phyloP scores from a whole-genome alignment of 1,140 invertebrate genomes.

The Calephelis virginiensis region DNA sequence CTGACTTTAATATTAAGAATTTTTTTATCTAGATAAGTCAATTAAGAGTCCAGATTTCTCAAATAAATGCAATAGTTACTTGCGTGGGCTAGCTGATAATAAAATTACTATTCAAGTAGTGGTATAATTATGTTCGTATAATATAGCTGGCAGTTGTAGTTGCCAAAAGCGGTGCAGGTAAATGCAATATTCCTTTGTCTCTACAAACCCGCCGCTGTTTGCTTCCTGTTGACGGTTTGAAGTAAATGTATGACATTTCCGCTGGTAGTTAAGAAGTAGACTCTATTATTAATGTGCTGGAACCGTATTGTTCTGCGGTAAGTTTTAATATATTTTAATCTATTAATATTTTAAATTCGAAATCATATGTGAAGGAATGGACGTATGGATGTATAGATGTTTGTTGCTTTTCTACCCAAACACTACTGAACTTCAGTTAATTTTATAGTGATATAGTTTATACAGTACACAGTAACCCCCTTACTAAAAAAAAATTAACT shows the following conservation, averaged over 20 bases:
- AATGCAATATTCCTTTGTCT: constrained; percentile 18
- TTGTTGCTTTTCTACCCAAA: too few relatives aligned
- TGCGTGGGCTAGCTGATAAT: neutral
- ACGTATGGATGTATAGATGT: too few relatives aligned
- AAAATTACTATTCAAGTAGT: neutral
- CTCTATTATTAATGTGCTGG: constrained; percentile 21
- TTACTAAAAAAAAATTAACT: too few relatives aligned
- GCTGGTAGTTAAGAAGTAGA: constrained; percentile 19
- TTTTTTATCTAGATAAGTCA: too few relatives aligned
- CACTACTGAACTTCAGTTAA: too few relatives aligned
- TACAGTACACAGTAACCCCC: too few relatives aligned
- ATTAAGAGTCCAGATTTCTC: too few relatives aligned
- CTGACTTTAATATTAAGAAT: too few relatives aligned
- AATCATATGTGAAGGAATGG: too few relatives aligned
- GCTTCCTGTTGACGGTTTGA: constrained; percentile 14
- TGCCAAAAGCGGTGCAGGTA: constrained; percentile 16
- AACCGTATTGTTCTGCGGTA: neutral
- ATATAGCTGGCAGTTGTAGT: constrained; percentile 6
- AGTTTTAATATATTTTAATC: neutral
- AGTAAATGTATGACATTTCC: constrained; percentile 17
- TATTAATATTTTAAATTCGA: too few relatives aligned
- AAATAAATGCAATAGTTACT: too few relatives aligned
- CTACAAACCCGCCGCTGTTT: constrained; percentile 4
- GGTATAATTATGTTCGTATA: constrained; percentile 2
- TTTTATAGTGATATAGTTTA: too few relatives aligned